A percentile compares a stretch with the other conserved stretches of the same genome.
phyloP scores from a whole-genome alignment of 2,888 invertebrate species.

The Crematogaster levior region DNA sequence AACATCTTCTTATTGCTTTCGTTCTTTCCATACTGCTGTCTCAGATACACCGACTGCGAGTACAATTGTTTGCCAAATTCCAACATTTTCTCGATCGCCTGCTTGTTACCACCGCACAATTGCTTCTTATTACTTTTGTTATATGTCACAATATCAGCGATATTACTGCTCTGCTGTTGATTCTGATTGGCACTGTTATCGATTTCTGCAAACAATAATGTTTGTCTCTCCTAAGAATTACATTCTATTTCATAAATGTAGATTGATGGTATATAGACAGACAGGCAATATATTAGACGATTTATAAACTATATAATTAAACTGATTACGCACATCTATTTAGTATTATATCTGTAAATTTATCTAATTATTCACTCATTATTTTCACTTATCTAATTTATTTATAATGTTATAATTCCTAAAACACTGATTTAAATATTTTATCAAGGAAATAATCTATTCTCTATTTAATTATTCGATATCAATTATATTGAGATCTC shows the following conservation, averaged over 20 bases:
- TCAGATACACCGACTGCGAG: constrained; percentile 94
- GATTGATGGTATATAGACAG: neutral
- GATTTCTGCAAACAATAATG: constrained; percentile 84
- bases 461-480: neutral
- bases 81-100: constrained; percentile 96
- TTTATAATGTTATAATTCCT: neutral
- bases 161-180: constrained; percentile 77
- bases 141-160: constrained; percentile 73
- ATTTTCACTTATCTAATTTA: neutral
- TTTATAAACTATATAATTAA: neutral
- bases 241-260: neutral
- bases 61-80: constrained; percentile 98
- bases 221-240: neutral
- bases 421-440: neutral
- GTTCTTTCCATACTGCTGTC: constrained; percentile 93
- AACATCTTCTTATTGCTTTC: constrained; percentile 96
- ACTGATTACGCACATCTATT: neutral
- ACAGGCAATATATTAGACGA: neutral
- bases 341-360: neutral
- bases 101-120: constrained; percentile 90
- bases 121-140: constrained; percentile 84
- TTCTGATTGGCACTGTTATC: constrained; percentile 81
- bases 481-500: constrained; percentile 77
- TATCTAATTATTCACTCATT: neutral
- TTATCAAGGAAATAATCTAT: constrained; percentile 5